Conservation (phyloP, 2,888 invertebrate genomes). For the Caenorhabditis sp. region DNA sequence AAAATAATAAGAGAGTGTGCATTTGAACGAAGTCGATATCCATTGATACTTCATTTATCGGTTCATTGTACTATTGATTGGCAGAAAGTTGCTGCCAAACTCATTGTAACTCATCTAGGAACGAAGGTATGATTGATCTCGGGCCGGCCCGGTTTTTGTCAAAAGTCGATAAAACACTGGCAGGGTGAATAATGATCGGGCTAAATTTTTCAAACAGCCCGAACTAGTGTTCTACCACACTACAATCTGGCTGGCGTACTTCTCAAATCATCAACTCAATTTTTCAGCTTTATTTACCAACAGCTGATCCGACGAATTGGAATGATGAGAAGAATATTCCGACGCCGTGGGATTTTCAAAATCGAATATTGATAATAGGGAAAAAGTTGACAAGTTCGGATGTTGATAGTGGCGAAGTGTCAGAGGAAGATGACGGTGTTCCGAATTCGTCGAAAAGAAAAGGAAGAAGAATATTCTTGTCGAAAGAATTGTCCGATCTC, state of each 20-base stretch:
- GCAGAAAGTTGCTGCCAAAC: conserved; percentile 72
- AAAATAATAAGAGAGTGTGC: conserved; percentile 74
- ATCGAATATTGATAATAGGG: conserved; percentile 57
- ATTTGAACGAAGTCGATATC: conserved; percentile 73
- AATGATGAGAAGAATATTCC: conserved; percentile 53
- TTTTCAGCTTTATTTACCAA: conserved; percentile 38
- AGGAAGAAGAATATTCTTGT: conserved; percentile 54
- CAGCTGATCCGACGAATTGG: conserved; percentile 59
- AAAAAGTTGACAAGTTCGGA: conserved; percentile 22
- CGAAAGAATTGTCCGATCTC: conserved; percentile 73
- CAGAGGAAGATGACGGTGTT: conserved; percentile 75
- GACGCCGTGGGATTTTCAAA: conserved; percentile 64
- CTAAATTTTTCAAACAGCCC: too few species aligned
- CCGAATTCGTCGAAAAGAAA: conserved; percentile 55
- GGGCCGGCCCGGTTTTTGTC: too few species aligned
- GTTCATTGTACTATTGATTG: conserved; percentile 73
- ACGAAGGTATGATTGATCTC: conserved; percentile 22
- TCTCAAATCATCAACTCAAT: too few species aligned
- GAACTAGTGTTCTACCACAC: too few species aligned
- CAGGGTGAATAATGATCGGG: too few species aligned
- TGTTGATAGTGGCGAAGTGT: conserved; percentile 73
- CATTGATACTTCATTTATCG: conserved; percentile 74
- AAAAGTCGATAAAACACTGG: too few species aligned
- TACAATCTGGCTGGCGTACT: too few species aligned
- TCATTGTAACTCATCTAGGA: conserved; percentile 48